These are phyloP conservation scores for Caligus rogercresseyi DNA, from an alignment of 1,140 invertebrate species.

Conservation along the genomic window DNA sequence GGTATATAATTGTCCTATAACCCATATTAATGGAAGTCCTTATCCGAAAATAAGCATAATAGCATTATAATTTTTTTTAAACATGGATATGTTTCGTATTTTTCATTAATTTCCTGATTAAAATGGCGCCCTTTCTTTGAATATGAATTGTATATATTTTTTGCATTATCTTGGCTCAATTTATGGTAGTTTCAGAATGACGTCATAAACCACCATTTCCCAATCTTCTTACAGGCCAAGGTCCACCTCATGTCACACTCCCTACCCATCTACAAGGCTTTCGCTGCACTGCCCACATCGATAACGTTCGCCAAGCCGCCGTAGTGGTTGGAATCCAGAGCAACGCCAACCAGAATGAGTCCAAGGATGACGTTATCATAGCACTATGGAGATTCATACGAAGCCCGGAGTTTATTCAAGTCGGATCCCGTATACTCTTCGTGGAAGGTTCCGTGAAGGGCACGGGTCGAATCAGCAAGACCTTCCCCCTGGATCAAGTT, in stretches of 20 bases:
- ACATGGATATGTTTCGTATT: too few relatives aligned
- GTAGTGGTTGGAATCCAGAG: conserved; percentile 49
- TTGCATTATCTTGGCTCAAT: too few relatives aligned
- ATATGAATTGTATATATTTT: too few relatives aligned
- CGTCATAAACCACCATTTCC: background rate
- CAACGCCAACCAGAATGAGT: conserved; percentile 51
- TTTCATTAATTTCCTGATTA: too few relatives aligned
- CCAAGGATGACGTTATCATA: conserved; percentile 52
- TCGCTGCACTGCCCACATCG: conserved; percentile 83
- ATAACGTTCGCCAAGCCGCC: conserved; percentile 82
- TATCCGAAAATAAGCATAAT: too few relatives aligned
- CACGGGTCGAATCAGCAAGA: conserved; percentile 71
- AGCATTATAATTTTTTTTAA: too few relatives aligned
- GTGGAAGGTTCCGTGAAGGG: conserved; percentile 64
- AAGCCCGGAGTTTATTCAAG: conserved; percentile 78
- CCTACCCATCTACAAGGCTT: conserved; percentile 68
- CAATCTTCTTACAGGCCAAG: conserved; percentile 44
- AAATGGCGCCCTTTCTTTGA: too few relatives aligned
- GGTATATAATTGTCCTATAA: too few relatives aligned
- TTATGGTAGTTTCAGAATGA: too few relatives aligned
- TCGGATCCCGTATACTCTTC: conserved; percentile 65
- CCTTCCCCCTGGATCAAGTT: conserved; percentile 39
- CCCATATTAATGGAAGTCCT: too few relatives aligned
- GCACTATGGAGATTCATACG: conserved; percentile 56
- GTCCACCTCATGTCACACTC: conserved; percentile 67